Percentiles rank a stretch among this genome's conserved stretches.
These are phyloP conservation scores for Brachionus asplanchnoidis DNA, from an alignment of 1,140 invertebrate genomes.

Conservation along the genomic window DNA sequence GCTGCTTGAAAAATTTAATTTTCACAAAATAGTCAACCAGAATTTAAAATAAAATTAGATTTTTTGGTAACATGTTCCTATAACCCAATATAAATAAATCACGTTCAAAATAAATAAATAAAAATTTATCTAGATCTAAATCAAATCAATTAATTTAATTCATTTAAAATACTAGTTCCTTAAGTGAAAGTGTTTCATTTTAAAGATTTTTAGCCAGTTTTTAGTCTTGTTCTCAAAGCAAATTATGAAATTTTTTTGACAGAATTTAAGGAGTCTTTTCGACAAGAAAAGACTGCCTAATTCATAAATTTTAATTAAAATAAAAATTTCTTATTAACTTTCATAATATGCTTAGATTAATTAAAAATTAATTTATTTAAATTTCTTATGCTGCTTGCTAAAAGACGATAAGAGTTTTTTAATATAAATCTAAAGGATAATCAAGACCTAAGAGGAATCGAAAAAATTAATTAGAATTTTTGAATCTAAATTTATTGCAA, in stretches of 20 bases:
- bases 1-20: no score
- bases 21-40: no score
- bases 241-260: not conserved
- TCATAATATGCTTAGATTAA: not conserved
- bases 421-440: not conserved
- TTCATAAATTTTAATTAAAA: not conserved
- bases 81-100: no score
- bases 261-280: not conserved
- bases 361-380: not conserved
- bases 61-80: no score
- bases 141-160: not conserved
- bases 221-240: not conserved
- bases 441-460: not conserved
- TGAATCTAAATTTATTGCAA: not conserved
- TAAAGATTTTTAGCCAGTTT: not conserved
- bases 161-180: not conserved
- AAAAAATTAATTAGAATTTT: not conserved
- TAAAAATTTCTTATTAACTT: not conserved
- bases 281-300: not conserved
- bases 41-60: no score
- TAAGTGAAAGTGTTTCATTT: not conserved
- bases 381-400: not conserved
- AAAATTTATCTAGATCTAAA: not conserved
- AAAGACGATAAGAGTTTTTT: not conserved
- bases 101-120: no score